Base-by-base conservation (phyloP, 2,113 vertebrate species). In the Porphyrio hochstetteri region DNA sequence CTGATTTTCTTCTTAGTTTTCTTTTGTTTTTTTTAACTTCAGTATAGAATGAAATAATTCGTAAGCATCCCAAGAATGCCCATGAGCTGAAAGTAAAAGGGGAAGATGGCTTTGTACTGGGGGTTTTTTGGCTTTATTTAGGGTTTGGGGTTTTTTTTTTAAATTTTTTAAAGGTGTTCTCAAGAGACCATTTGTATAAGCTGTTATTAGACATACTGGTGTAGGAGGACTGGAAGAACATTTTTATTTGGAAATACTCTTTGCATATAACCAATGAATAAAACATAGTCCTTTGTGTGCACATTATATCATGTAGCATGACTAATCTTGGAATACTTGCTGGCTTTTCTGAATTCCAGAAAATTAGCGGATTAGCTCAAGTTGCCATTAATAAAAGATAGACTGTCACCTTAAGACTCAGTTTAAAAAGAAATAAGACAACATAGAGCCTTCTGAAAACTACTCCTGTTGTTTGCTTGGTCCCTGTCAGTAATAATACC, bases 261-360 rank as follows among this genome's bases (percentile, higher is more conserved):
- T 85, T 91, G 67, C 75, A 82, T 65, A 80, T 29, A 57, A 56
- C 29, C 67, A 24, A 82, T 88, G 88, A 93, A 93, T 94, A 94
- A 90, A 95, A 91, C 70, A 91, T 70, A 1, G 16, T 21, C 68
- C 36, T 92, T 92, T 79, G 82, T 50, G 67, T 76, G 85, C 63
- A 57, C 63, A 25, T 56, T 17, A 11, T 40, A 69, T 85, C 92
- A 72, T 5, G 67, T 25, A 92, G 79, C 67, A 53, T 86, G 88
- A 82, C 88, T 92, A 90, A 93, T 65, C 75, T 31, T 13, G 7
- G 78, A 72, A 92, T 57, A 65, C 53, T 25, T 60, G 18, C 53
- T 42, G 50, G 27, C 61, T 91, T 85, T 61, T 69, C 67, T 72
- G 53, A 65, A 65, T 65, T 85, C 59, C 33, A 56, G 33, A 74